These are phyloP conservation scores for Macrophya alboannulata DNA, from an alignment of 2,888 invertebrate genomes.

Conservation along the genomic window DNA sequence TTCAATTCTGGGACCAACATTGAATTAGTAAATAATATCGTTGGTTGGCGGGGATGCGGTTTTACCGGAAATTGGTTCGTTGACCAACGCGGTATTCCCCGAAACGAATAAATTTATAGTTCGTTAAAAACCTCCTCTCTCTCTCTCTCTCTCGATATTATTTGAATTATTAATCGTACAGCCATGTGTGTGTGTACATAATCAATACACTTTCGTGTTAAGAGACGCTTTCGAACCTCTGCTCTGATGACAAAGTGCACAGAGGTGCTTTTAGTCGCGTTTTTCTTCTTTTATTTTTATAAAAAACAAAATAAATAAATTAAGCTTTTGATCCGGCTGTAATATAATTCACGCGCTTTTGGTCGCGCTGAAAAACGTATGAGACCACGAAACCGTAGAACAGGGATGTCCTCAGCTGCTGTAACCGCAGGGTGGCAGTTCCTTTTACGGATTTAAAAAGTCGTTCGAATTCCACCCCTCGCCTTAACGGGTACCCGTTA, in stretches of 20 bases:
- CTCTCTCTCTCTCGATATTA: neutral
- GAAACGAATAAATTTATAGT: constrained; percentile 1
- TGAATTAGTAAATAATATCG: constrained; percentile 71
- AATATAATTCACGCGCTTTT: constrained; percentile 12
- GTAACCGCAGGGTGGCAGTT: neutral
- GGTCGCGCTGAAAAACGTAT: constrained; percentile 14
- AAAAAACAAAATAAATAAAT: constrained; percentile 5
- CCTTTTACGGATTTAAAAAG: constrained; percentile 31
- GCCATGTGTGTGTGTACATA: neutral
- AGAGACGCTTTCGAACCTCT: neutral
- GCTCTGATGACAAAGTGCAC: neutral
- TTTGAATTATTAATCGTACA: neutral
- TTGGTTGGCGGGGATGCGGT: constrained; percentile 59
- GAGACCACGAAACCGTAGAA: neutral
- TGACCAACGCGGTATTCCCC: neutral
- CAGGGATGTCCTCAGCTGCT: neutral
- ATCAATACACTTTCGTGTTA: neutral
- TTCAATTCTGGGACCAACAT: constrained; percentile 69
- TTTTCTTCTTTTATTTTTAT: too few relatives aligned
- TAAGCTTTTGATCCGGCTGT: constrained; percentile 18
- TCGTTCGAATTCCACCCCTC: neutral
- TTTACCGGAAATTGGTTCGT: constrained; percentile 49
- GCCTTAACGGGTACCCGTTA: neutral
- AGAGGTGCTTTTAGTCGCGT: neutral
- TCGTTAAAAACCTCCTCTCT: constrained; percentile 27